phyloP scores from a whole-genome alignment of 2,113 vertebrate species.

The Rattus norvegicus region DNA sequence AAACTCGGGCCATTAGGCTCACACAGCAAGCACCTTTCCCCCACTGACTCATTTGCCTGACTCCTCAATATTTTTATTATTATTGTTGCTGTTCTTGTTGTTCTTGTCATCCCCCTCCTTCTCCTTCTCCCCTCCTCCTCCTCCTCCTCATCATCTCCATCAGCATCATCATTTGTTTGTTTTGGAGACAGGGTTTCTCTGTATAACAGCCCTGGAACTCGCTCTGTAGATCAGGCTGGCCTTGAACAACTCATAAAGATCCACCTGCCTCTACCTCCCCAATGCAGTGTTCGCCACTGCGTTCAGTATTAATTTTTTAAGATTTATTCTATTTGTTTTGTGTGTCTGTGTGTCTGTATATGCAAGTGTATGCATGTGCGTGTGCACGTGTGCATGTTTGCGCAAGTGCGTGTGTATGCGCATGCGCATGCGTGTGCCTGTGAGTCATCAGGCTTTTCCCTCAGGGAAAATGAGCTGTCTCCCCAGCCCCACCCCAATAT shows the following conservation, averaged over 20 bases:
- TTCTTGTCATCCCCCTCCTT: too few species aligned
- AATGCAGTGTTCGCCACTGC: background rate
- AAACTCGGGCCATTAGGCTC: background rate
- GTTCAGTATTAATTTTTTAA: background rate
- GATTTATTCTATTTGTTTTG: background rate
- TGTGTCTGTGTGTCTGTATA: background rate
- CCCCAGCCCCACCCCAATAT: background rate
- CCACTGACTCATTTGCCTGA: background rate
- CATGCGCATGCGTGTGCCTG: too few species aligned
- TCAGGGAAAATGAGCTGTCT: background rate
- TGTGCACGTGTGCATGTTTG: background rate
- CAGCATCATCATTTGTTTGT: background rate
- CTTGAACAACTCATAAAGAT: background rate
- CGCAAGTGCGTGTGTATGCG: background rate
- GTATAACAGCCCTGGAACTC: background rate
- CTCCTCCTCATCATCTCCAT: too few species aligned
- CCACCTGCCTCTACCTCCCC: background rate
- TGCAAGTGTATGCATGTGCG: background rate
- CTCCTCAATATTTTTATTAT: background rate
- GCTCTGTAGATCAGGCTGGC: background rate
- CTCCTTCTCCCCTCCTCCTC: too few species aligned
- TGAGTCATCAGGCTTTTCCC: too few species aligned
- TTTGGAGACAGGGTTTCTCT: background rate
- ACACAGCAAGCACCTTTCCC: too few species aligned
- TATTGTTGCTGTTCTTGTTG: background rate